Percentiles rank a stretch among this genome's conserved stretches.
Evolutionary conservation across 2,888 invertebrate species (phyloP).

Genomic region (Lepidonotus clava): DNA sequence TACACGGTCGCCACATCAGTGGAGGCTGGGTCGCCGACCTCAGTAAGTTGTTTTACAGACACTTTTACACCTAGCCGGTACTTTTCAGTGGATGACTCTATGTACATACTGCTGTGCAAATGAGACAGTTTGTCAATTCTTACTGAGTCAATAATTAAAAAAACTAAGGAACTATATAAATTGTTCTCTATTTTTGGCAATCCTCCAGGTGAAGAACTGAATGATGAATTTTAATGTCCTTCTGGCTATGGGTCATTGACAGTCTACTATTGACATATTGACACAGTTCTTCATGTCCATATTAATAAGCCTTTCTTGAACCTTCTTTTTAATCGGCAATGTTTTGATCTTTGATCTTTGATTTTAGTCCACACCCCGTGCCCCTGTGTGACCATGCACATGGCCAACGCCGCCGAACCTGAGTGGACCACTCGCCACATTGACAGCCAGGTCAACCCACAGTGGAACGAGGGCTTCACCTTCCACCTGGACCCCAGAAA

Average conservation of each 20-base stretch:
- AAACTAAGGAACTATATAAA: not conserved
- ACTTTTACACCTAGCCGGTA: not conserved
- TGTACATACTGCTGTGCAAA: not conserved
- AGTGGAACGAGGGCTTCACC: conserved; percentile 20
- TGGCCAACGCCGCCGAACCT: not conserved
- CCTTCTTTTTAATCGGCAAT: not conserved
- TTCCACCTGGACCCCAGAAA: conserved; percentile 26
- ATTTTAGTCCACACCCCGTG: conserved; percentile 21
- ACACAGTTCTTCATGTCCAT: not conserved
- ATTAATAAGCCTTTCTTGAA: not conserved
- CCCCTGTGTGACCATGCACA: conserved; percentile 13
- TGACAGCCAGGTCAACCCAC: not conserved
- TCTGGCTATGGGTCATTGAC: not conserved
- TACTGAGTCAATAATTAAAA: not conserved
- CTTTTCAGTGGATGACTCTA: not conserved
- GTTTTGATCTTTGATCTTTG: not conserved
- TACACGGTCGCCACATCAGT: conserved; percentile 21
- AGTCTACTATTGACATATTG: not conserved
- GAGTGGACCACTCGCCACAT: not conserved
- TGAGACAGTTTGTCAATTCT: not conserved
- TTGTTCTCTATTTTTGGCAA: not conserved
- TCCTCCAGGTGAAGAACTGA: not conserved
- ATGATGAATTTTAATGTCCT: not conserved
- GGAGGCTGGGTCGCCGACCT: conserved; percentile 49
- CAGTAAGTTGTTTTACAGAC: conserved; percentile 19